Base-by-base conservation (phyloP, 2,797 vertebrate genomes). In the Cyprinodon diabolis region DNA sequence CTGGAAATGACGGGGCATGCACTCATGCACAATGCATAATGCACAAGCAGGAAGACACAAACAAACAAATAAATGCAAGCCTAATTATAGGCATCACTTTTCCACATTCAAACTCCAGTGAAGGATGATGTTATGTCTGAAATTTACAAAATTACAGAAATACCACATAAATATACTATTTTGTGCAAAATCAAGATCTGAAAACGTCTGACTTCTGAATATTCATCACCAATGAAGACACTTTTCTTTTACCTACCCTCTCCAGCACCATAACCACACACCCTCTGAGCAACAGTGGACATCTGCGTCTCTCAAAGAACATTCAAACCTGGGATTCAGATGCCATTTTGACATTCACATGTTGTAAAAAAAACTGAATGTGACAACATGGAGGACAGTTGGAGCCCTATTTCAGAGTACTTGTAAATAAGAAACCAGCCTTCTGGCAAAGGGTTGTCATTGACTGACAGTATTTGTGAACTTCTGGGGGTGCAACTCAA, bases 71-170 rank as follows among this genome's bases (percentile, higher is more conserved):
- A 47, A 93, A 86, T 85, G 86, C 90, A 84, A 80, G 87, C 90
- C 84, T 95, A 95, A 96, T 95, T 95, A 91, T 93, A 89, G 91
- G 93, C 91, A 87, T 86, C 76, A 78, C 69, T 91, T 83, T 90
- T 89, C 91, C 89, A 89, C 90, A 90, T 90, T 93, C 92, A 94
- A 94, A 94, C 91, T 92, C 89, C 91, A 88, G 76, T 90, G 81
- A 89, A 88, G 87, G 86, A 91, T 90, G 86, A 87, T 89, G 84
- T 87, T 90, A 91, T 84, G 57, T n/a, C 75, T 86, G 78, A 88
- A 89, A 83, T 69, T 81, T 68, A 35, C 73, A 74, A 78, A 89
- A 86, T 85, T 79, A 77, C 40, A 37, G 72, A 84, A 68, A 87
- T 47, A 82, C 79, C 74, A 78, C 75, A 81, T 56, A 62, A 81